Evolutionary conservation across 2,797 vertebrate genomes (phyloP).

Genomic region (Hydrolagus colliei): DNA sequence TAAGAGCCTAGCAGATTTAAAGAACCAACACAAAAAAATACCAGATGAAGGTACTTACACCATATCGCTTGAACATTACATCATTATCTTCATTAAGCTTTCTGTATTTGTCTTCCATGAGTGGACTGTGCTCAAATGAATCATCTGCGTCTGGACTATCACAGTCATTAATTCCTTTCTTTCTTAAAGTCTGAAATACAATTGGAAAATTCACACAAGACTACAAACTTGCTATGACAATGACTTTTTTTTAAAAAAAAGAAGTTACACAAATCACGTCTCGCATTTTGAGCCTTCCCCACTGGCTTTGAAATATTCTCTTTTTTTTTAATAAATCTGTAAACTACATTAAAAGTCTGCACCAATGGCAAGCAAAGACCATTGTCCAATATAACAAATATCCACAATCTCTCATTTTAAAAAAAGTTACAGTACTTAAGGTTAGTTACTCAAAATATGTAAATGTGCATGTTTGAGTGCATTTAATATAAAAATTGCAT

Average conservation of each 20-base stretch:
- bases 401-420: too few relatives aligned
- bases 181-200: conserved; percentile 99
- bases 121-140: conserved; percentile 98
- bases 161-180: conserved; percentile 99
- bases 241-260: conserved; percentile 23
- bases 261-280: too few relatives aligned
- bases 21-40: conserved; percentile 94
- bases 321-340: too few relatives aligned
- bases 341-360: too few relatives aligned
- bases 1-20: conserved; percentile 98
- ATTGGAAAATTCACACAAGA: conserved; percentile 92
- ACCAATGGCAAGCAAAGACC: too few relatives aligned
- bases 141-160: conserved; percentile 97
- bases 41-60: conserved; percentile 94
- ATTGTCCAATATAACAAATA: too few relatives aligned
- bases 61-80: conserved; percentile 99
- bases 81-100: conserved; percentile 99
- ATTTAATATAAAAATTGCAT: too few relatives aligned
- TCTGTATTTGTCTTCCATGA: conserved; percentile 98
- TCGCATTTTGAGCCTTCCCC: too few relatives aligned
- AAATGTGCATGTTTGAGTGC: too few relatives aligned
- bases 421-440: too few relatives aligned
- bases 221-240: conserved; percentile 58
- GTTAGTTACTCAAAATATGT: too few relatives aligned
- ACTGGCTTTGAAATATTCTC: too few relatives aligned